Evolutionary conservation across 2,888 invertebrate genomes (phyloP).

Genomic region (Dryadula phaetusa): DNA sequence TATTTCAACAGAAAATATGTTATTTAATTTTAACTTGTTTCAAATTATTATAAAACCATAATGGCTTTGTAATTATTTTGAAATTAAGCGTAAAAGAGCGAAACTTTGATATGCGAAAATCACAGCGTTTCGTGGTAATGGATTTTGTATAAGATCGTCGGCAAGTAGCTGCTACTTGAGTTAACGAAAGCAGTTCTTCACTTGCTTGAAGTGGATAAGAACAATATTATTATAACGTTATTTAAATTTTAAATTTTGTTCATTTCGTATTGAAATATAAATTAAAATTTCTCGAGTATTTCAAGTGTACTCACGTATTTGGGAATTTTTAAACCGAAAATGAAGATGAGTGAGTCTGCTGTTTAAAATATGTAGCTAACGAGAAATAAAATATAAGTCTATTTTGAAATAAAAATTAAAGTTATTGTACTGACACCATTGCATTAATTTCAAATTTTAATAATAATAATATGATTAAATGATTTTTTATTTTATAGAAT

Average conservation of each 20-base stretch:
- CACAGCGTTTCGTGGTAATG: slow-evolving; percentile 61
- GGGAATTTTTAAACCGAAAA: slow-evolving; percentile 7
- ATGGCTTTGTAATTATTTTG: slow-evolving; percentile 67
- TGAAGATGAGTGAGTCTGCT: not conserved
- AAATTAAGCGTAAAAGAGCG: slow-evolving; percentile 54
- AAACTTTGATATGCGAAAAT: slow-evolving; percentile 59
- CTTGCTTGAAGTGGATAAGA: slow-evolving; percentile 46
- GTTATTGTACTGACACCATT: slow-evolving; percentile 15
- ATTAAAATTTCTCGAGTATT: slow-evolving; percentile 38
- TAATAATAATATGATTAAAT: no score
- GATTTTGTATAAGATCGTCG: slow-evolving; percentile 55
- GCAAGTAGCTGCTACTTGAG: slow-evolving; percentile 58
- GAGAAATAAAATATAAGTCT: not conserved
- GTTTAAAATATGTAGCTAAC: slow-evolving; percentile 3
- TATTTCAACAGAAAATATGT: not conserved
- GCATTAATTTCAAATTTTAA: no score
- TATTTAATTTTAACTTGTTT: slow-evolving; percentile 32
- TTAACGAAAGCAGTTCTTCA: slow-evolving; percentile 61
- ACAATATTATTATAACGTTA: slow-evolving; percentile 42
- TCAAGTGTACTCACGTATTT: slow-evolving; percentile 36
- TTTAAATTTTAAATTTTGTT: slow-evolving; percentile 41
- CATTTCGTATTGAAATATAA: slow-evolving; percentile 34
- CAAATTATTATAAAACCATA: slow-evolving; percentile 51
- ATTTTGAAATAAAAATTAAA: not conserved
- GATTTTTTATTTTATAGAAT: slow-evolving; percentile 24